Conservation (phyloP, 2,797 vertebrate species). For the Delichon dasypus region DNA sequence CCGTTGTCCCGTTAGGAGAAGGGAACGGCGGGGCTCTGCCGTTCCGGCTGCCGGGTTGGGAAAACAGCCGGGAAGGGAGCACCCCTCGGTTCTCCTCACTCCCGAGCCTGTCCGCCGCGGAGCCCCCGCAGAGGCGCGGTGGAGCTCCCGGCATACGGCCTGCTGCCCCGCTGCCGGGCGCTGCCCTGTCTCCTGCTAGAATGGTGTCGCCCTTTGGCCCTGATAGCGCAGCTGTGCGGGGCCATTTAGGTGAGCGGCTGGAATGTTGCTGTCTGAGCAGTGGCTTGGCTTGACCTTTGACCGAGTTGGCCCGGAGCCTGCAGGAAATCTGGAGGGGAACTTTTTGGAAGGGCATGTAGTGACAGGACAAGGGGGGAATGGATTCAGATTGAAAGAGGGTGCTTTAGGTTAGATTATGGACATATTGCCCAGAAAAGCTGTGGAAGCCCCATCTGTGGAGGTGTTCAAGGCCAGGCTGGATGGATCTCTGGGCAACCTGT, state of each 20-base stretch:
- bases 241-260: not conserved
- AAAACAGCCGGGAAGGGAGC: too few relatives aligned
- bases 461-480: not conserved
- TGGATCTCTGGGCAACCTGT: not conserved
- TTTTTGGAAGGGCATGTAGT: not conserved
- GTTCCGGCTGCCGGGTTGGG: not conserved
- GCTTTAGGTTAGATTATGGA: too few relatives aligned
- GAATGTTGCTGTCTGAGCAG: not conserved
- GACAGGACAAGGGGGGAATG: not conserved
- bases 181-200: fast-evolving
- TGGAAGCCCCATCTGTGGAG: too few relatives aligned
- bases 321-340: not conserved
- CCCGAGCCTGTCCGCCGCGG: not conserved
- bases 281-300: fast-evolving
- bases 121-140: not conserved
- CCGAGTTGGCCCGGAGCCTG: not conserved
- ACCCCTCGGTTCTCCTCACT: too few relatives aligned
- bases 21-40: not conserved
- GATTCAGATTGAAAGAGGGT: not conserved
- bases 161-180: fast-evolving
- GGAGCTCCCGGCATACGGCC: fast-evolving
- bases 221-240: fast-evolving
- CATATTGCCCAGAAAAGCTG: not conserved
- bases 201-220: not conserved
- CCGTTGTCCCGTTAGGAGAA: not conserved